These are phyloP conservation scores for Andinoacara biseriatus DNA, from an alignment of 2,113 vertebrate species.

Conservation along the genomic window DNA sequence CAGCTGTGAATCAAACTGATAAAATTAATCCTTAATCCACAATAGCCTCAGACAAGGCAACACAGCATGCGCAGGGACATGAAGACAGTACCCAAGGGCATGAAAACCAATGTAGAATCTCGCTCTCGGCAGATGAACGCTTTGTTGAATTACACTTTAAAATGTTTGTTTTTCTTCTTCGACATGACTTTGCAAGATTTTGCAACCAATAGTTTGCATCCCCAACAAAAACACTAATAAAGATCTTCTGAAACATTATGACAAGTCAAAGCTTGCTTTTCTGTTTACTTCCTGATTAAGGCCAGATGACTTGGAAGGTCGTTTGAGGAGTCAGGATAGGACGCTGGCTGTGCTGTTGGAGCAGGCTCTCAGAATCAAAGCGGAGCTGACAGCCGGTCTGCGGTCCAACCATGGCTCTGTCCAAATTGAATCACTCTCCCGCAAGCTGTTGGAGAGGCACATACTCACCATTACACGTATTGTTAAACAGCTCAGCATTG, in stretches of 20 bases:
- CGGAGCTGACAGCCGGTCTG: constrained; percentile 77
- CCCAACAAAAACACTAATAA: neutral
- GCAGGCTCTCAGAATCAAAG: constrained; percentile 85
- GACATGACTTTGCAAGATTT: neutral
- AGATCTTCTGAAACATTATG: neutral
- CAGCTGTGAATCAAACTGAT: constrained; percentile 47
- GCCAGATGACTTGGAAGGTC: constrained; percentile 64
- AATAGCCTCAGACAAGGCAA: constrained; percentile 29
- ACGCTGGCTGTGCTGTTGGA: constrained; percentile 81
- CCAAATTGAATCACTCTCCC: constrained; percentile 74
- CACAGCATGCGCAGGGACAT: constrained; percentile 32
- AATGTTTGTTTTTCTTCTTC: neutral
- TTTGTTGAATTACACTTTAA: neutral
- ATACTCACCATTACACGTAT: constrained; percentile 84
- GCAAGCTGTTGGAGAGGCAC: constrained; percentile 83
- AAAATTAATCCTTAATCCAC: constrained; percentile 49
- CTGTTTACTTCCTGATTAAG: constrained; percentile 36
- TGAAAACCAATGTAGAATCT: constrained; percentile 17
- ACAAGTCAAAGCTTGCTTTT: neutral
- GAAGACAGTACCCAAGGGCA: constrained; percentile 48
- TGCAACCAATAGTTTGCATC: neutral
- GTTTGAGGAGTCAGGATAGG: constrained; percentile 77
- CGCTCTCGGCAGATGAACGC: constrained; percentile 3
- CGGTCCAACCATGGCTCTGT: constrained; percentile 66
- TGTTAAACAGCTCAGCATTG: constrained; percentile 84